A percentile compares a stretch with the other conserved stretches of the same genome.
Evolutionary conservation across 2,797 vertebrate genomes (phyloP).

Genomic region (Enteromius paludinosus): DNA sequence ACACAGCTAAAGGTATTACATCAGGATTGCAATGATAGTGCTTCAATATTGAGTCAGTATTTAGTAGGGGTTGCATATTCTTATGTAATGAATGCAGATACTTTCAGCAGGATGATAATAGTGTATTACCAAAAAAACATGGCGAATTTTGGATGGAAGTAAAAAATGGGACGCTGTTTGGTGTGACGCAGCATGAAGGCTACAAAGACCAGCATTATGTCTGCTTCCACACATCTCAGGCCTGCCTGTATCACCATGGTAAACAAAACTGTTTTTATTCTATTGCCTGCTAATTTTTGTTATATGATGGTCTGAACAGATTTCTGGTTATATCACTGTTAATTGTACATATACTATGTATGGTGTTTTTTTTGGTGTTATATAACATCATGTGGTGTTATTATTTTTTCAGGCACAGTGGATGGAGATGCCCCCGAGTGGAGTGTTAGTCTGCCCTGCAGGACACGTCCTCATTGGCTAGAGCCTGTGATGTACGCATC

Average conservation of each 20-base stretch:
- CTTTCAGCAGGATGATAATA: conserved; percentile 84
- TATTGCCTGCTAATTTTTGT: neutral
- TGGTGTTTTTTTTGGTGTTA: too few species aligned
- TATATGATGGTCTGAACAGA: neutral
- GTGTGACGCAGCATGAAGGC: conserved; percentile 92
- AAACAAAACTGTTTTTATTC: conserved; percentile 47
- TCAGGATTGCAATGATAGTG: neutral
- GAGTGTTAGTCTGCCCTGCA: conserved; percentile 86
- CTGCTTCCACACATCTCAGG: conserved; percentile 89
- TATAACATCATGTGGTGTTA: neutral
- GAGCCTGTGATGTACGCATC: conserved; percentile 93
- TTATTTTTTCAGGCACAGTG: conserved; percentile 79
- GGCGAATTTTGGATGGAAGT: conserved; percentile 97
- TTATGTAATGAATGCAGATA: neutral
- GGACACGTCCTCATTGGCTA: conserved; percentile 90
- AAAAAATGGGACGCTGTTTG: conserved; percentile 88
- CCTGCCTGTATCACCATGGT: conserved; percentile 96
- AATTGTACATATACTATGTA: too few species aligned
- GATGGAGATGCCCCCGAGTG: conserved; percentile 79
- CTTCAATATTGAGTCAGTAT: neutral
- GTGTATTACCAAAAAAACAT: conserved; percentile 83
- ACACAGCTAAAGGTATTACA: conserved; percentile 87
- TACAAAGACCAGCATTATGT: conserved; percentile 94
- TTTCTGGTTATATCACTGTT: neutral
- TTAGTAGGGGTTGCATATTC: neutral